Conservation (phyloP, 2,797 vertebrate species). For the Esox lucius region DNA sequence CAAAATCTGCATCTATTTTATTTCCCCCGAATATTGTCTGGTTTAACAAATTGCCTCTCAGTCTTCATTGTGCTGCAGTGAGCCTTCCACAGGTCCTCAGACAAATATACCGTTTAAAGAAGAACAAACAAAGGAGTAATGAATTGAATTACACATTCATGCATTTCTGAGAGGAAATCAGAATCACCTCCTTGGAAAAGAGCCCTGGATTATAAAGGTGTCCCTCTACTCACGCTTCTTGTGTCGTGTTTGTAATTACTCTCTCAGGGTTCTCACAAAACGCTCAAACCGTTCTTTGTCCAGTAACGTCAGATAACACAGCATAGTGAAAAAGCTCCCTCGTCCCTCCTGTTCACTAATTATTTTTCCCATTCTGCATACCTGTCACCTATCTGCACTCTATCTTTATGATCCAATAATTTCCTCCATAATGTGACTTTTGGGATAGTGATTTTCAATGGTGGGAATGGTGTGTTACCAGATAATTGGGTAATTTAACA, state of each 20-base stretch:
- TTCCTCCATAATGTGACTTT: background rate
- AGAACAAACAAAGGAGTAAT: conserved; percentile 4
- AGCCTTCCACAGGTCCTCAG: background rate
- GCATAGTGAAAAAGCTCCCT: background rate
- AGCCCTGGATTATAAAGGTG: background rate
- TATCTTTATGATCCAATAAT: background rate
- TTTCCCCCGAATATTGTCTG: background rate
- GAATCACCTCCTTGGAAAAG: background rate
- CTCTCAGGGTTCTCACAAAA: background rate
- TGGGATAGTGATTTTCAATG: background rate
- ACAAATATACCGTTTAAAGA: background rate
- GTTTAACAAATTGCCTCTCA: background rate
- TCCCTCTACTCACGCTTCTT: background rate
- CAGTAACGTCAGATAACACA: background rate
- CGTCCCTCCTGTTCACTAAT: background rate
- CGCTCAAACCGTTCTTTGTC: background rate
- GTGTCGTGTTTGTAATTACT: background rate
- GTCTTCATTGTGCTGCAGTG: background rate
- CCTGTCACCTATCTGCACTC: background rate
- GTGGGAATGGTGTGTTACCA: background rate
- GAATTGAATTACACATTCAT: background rate
- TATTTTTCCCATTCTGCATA: background rate
- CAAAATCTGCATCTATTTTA: background rate
- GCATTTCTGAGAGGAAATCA: background rate
- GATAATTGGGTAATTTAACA: background rate